Conservation (phyloP, 2,113 vertebrate genomes). For the Okapia johnstoni region DNA sequence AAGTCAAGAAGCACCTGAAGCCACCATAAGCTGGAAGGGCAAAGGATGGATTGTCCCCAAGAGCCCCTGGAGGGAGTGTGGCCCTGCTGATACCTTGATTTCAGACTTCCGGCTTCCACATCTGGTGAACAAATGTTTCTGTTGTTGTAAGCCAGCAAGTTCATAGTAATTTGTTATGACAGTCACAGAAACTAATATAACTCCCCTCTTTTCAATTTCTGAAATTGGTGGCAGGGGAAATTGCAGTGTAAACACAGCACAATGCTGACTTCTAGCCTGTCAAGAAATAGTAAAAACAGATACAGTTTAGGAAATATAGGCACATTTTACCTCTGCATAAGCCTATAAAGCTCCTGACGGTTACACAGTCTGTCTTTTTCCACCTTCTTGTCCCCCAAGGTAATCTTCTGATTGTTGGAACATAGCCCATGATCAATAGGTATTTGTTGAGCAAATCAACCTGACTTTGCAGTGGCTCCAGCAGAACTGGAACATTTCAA, state of each 20-base stretch:
- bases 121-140: neutral
- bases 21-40: neutral
- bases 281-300: neutral
- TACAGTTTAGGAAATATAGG: neutral
- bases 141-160: neutral
- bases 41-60: neutral
- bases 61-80: no score
- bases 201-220: neutral
- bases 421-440: neutral
- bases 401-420: neutral
- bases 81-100: neutral
- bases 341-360: neutral
- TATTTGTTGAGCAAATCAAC: neutral
- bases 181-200: neutral
- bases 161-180: neutral
- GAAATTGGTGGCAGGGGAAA: neutral
- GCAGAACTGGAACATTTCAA: neutral
- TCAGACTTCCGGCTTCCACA: neutral
- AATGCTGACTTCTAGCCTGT: neutral
- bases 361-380: neutral
- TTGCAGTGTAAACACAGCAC: neutral
- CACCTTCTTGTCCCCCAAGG: neutral
- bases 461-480: neutral
- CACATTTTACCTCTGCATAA: neutral
- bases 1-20: neutral